A percentile compares a stretch with the other conserved stretches of the same genome.
Conservation (phyloP, 2,113 vertebrate genomes). For the Miniopterus natalensis region DNA sequence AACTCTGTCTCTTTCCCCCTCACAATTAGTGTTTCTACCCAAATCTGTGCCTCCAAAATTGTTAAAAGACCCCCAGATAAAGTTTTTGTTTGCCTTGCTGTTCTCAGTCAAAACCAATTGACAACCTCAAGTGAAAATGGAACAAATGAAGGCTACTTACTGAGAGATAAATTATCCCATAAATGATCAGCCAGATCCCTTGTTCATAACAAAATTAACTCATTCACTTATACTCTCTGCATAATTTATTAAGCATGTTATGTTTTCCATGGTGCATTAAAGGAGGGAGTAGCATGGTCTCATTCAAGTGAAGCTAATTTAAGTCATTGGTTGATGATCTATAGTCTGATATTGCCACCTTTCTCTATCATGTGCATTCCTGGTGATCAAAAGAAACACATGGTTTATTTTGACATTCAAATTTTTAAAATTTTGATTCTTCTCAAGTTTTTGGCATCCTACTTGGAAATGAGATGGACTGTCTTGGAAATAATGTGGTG, state of each 20-base stretch:
- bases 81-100: background rate
- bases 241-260: background rate
- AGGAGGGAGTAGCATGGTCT: background rate
- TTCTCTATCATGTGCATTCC: background rate
- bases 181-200: background rate
- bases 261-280: background rate
- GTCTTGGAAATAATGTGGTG: background rate
- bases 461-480: background rate
- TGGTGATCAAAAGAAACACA: background rate
- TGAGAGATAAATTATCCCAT: conserved; percentile 1
- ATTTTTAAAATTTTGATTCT: background rate
- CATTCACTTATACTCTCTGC: background rate
- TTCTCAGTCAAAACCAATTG: background rate
- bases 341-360: background rate
- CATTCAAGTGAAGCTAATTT: background rate
- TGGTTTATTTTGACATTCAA: conserved; percentile 32
- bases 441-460: background rate
- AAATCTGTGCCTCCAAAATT: background rate
- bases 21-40: background rate
- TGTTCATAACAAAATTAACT: background rate
- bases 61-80: background rate
- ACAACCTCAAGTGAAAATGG: conserved; percentile 19
- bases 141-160: background rate
- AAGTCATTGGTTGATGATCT: background rate
- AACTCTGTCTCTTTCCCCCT: background rate